Evolutionary conservation across 2,888 invertebrate species (phyloP).

Genomic region (Taphrorychus bicolor): DNA sequence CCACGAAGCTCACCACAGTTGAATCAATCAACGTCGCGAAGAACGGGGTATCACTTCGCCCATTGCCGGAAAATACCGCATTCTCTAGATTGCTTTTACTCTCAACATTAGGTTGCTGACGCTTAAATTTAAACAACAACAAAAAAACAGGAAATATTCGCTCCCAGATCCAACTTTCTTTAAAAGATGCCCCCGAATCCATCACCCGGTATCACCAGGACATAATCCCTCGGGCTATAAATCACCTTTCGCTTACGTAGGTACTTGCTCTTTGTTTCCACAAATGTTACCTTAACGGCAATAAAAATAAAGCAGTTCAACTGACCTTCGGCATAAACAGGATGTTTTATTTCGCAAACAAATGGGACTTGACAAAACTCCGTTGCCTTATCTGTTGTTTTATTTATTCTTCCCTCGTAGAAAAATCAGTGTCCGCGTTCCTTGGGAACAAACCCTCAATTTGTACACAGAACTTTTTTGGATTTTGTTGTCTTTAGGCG

Average conservation of each 20-base stretch:
- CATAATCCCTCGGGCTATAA: not conserved
- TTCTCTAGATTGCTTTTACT: too few species aligned
- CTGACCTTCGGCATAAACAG: constrained; percentile 19
- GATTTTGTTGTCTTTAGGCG: constrained; percentile 19
- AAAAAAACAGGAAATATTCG: too few species aligned
- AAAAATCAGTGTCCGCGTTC: constrained; percentile 34
- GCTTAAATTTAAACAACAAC: too few species aligned
- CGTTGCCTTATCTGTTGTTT: constrained; percentile 31
- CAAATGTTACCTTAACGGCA: constrained; percentile 7
- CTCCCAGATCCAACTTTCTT: too few species aligned
- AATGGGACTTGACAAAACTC: constrained; percentile 29
- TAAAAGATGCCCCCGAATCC: not conserved
- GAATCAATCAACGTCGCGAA: too few species aligned
- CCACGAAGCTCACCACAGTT: too few species aligned
- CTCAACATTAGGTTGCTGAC: too few species aligned
- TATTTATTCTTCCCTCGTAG: constrained; percentile 35
- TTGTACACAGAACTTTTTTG: constrained; percentile 21
- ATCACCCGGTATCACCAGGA: not conserved
- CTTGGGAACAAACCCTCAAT: constrained; percentile 21
- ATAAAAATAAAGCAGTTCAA: constrained; percentile 11
- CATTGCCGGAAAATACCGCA: too few species aligned
- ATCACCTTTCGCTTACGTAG: not conserved
- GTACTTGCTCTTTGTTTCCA: constrained; percentile 2
- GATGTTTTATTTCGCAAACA: constrained; percentile 30
- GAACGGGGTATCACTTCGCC: too few species aligned